Conservation (phyloP, 2,113 vertebrate genomes). For the Falco punctatus region DNA sequence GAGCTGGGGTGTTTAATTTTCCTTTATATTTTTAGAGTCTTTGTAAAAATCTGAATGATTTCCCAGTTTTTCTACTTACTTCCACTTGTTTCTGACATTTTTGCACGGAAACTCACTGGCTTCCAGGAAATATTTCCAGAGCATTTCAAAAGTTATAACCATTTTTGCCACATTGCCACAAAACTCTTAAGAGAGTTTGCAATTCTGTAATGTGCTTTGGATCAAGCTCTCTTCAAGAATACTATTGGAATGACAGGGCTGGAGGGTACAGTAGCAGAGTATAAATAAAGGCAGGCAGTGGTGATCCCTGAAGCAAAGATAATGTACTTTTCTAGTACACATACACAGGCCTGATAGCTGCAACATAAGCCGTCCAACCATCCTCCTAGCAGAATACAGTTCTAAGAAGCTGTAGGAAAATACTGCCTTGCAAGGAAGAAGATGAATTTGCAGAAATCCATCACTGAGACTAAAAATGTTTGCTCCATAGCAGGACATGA, state of each 20-base stretch:
- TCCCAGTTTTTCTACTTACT: background rate
- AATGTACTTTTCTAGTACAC: conserved; percentile 60
- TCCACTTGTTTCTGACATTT: background rate
- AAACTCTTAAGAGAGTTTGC: conserved; percentile 58
- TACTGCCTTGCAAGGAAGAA: background rate
- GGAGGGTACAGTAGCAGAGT: conserved; percentile 37
- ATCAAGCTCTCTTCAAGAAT: conserved; percentile 49
- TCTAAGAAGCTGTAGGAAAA: conserved; percentile 15
- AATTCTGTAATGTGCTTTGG: conserved; percentile 55
- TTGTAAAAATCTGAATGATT: background rate
- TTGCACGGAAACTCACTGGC: background rate
- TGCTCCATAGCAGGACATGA: background rate
- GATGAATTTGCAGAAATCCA: conserved; percentile 19
- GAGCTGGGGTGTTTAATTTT: background rate
- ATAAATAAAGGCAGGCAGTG: conserved; percentile 64
- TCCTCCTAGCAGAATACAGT: background rate
- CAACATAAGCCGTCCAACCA: conserved; percentile 30
- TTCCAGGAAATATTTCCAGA: conserved; percentile 39
- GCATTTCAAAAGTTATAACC: conserved; percentile 58
- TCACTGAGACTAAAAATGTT: background rate
- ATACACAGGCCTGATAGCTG: conserved; percentile 7
- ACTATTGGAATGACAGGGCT: conserved; percentile 58
- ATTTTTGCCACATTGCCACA: conserved; percentile 56
- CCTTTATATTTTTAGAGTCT: background rate
- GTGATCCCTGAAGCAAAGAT: conserved; percentile 63